Base-by-base conservation (phyloP, 2,113 vertebrate species). In the Syngnathus typhle region DNA sequence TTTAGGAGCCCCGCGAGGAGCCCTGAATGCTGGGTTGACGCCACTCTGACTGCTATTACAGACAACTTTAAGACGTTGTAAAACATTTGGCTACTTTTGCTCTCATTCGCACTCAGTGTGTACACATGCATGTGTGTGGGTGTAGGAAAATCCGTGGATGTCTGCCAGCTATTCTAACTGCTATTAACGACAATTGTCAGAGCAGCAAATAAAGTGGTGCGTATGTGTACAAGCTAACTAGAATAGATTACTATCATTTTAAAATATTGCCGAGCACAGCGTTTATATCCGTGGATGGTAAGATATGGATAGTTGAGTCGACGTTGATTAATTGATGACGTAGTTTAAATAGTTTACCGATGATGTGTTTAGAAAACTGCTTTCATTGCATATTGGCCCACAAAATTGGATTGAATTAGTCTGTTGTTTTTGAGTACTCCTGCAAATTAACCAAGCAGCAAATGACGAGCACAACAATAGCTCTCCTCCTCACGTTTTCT, bases 41-140 rank as follows among this genome's bases (percentile, higher is more conserved):
- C 86, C 88, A 79, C 86, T 87, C 85, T 85, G 88, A 87, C 86
- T 87, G 85, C 88, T 84, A 84, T 87, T 88, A 88, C 82, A 86
- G 84, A 87, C 88, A 83, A 81, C 74, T 88, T 89, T 88, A 89
- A 85, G 84, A 87, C 84, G 88, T 82, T 76, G 85, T 87, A 85
- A 88, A 88, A 84, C 82, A 84, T 89, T 88, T 88, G 85, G 87
- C 88, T 82, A 83, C 82, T 82, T 86, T 74, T 70, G 63, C 74
- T 73, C 70, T 63, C 63, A 39, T 73, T 27, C 64, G 37, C 60
- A 13, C 23, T 67, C 54, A 32, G 32, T 52, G 10, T 56, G 18
- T 44, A 47, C 12, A 12, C 41, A 41, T 12, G 41, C 12, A 51
- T 64, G 64, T 63, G 46, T 62, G 63, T 63, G 47, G 72, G 67